These are phyloP conservation scores for Rallus crepitans DNA, from an alignment of 2,797 vertebrate genomes.

Conservation along the genomic window DNA sequence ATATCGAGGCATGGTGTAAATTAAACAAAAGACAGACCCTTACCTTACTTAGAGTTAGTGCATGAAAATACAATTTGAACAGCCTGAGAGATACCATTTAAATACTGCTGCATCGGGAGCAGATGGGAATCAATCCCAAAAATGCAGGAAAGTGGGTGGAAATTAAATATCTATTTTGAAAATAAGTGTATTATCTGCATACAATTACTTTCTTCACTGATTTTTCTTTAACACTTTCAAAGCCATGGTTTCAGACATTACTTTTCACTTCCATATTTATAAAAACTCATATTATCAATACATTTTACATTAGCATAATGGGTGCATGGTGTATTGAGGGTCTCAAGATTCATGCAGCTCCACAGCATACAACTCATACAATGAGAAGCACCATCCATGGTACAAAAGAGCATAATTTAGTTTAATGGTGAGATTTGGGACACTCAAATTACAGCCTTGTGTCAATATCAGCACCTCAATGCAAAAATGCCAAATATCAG, in stretches of 20 bases:
- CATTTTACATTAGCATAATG: neutral
- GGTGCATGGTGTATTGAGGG: neutral
- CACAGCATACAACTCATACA: neutral
- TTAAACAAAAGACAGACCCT: neutral
- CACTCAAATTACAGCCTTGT: neutral
- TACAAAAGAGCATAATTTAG: neutral
- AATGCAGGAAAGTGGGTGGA: neutral
- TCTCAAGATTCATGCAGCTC: neutral
- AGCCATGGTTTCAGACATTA: neutral
- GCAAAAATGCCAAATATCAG: neutral
- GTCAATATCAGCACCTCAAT: neutral
- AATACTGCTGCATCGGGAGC: neutral
- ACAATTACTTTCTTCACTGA: neutral
- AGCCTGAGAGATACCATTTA: neutral
- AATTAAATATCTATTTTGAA: neutral
- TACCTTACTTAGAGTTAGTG: neutral
- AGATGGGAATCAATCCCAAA: neutral
- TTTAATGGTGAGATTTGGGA: neutral
- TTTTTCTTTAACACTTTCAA: neutral
- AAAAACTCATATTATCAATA: neutral
- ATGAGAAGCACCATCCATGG: neutral
- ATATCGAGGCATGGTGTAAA: neutral
- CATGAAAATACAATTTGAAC: neutral
- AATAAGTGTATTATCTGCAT: neutral
- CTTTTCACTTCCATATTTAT: neutral